These are phyloP conservation scores for human DNA, from an alignment of 2,113 vertebrate species.

Conservation along the genomic window DNA sequence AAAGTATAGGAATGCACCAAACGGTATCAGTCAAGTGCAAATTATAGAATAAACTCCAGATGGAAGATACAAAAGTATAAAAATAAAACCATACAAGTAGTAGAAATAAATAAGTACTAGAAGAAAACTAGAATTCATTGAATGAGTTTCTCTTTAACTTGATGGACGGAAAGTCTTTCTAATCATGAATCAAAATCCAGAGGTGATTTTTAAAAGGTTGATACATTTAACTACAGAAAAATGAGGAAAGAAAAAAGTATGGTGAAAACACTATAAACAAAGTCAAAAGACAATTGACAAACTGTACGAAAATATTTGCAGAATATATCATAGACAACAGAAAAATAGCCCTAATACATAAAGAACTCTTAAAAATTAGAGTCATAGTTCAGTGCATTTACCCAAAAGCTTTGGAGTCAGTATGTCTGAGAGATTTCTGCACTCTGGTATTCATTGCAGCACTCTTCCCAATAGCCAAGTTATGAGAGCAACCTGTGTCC, in stretches of 20 bases:
- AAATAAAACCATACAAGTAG: background rate
- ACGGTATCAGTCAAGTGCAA: background rate
- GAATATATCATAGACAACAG: background rate
- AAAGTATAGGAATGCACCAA: background rate
- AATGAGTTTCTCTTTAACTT: background rate
- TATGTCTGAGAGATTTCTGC: background rate
- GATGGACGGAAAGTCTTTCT: background rate
- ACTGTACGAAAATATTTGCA: background rate
- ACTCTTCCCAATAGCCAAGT: background rate
- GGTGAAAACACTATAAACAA: background rate
- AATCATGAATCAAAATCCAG: background rate
- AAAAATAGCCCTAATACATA: background rate
- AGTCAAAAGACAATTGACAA: background rate
- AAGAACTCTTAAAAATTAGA: background rate
- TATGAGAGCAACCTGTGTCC: background rate
- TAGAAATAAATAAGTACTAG: background rate
- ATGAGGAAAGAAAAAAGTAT: background rate
- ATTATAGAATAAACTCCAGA: background rate
- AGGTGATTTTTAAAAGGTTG: background rate
- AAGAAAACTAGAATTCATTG: background rate
- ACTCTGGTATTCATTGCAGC: background rate
- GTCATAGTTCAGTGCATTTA: background rate
- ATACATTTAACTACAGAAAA: background rate
- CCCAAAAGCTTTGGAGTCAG: background rate
- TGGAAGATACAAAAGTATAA: background rate